Conservation (phyloP, 2,888 invertebrate genomes). For the Barypeithes pellucidus region DNA sequence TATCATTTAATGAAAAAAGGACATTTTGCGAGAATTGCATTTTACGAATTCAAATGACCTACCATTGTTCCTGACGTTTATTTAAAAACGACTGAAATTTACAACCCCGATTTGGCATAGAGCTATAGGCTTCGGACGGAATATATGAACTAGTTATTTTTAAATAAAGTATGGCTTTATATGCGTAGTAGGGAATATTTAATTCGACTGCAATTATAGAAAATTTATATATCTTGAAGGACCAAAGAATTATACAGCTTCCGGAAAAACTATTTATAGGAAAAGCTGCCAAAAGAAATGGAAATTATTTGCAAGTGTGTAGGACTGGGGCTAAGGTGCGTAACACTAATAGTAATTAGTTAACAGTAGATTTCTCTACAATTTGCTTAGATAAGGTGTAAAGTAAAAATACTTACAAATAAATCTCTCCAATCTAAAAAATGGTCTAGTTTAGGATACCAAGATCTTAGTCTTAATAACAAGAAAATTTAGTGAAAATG, state of each 20-base stretch:
- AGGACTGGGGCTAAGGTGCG: no score
- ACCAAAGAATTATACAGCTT: not conserved
- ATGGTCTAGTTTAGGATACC: no score
- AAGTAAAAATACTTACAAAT: no score
- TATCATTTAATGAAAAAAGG: conserved; percentile 33
- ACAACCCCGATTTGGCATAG: conserved; percentile 10
- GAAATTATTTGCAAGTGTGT: no score
- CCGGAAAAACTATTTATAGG: no score
- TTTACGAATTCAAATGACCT: conserved; percentile 19
- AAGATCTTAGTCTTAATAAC: no score
- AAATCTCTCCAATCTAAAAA: no score
- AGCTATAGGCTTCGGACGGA: not conserved
- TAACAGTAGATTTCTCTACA: no score
- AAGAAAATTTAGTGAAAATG: no score
- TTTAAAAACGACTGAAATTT: conserved; percentile 32
- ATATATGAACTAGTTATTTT: conserved; percentile 20
- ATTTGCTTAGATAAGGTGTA: no score
- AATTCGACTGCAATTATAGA: not conserved
- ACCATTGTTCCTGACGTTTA: conserved; percentile 33
- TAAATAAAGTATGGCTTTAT: conserved; percentile 1
- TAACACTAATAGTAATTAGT: no score
- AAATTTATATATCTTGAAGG: not conserved
- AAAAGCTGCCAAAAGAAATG: no score
- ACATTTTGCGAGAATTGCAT: not conserved
- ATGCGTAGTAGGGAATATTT: not conserved